Base-by-base conservation (phyloP, 53 echinoderm and acorn worm species). In the Henricia sp. region DNA sequence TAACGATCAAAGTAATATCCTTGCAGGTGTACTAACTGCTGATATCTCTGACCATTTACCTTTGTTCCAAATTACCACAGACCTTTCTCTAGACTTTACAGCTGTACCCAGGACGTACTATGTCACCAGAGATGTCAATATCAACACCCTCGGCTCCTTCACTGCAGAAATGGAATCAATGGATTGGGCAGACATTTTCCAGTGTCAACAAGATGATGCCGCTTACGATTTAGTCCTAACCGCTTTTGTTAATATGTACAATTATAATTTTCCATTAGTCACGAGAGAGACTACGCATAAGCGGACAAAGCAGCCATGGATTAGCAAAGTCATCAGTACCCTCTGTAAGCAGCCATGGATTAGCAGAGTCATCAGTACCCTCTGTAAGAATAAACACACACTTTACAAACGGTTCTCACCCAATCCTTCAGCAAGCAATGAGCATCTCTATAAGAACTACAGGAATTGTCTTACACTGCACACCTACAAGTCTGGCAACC, bases 1-100 rank as follows among this genome's bases (percentile, higher is more conserved):
- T 17, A n/a, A 32, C 52, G 30, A 26, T 72, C 48, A n/a, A n/a
- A n/a, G 14, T 52, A 35, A 19, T 72, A 32, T 42, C 17, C 24
- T 52, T 33, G 50, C 72, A 42, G 72, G 53, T 30, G 52, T 72
- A 33, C 23, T 72, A 17, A 21, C 51, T 35, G 17, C 72, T 52
- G 72, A 72, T 37, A 32, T 72, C 11, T n/a, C 72, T 30, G 72
- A 72, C 35, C 72, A 72, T 4, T 52, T 42, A 16, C 72, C 72
- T 33, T 21, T 72, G 6, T 72, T 72, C 35, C 51, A 72, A 50
- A 23, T 23, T 17, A 72, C 53, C 19, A 29, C 52, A 16, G 12
- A 27, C 36, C 52, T 51, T 50, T 52, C 52, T 21, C 72, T 21
- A 8, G 14, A 52, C 36, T 43, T 37, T 6, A 9, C 25, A 1